Base-by-base conservation (phyloP, 2,797 vertebrate genomes). In the Oreonectes daqikongensis region DNA sequence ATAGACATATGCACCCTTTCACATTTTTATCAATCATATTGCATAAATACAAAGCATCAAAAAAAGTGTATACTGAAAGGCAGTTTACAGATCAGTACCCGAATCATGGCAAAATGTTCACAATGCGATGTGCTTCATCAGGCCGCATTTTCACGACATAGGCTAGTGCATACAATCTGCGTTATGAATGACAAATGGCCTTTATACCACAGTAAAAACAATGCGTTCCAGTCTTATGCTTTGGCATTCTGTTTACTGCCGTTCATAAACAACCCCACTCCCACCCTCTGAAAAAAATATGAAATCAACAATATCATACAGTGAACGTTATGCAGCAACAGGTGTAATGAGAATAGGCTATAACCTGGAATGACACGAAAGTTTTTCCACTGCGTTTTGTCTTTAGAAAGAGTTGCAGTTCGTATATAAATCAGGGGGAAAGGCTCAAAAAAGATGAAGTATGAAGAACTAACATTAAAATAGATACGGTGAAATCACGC, bases 1-100 rank as follows among this genome's bases (percentile, higher is more conserved):
- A 89, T 90, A 90, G 73, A 87, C 60, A 81, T 69, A 77, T 84
- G 69, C 86, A 87, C 82, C 81, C 75, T 85, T 90, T 91, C 90
- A 90, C 89, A 90, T 90, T 90, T 87, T 63, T 17, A 70, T 77
- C 46, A 82, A 79, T 81, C 68, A 81, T 83, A 85, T 84, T 83
- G 86, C 82, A 87, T 85, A 86, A 86, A 88, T 80, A 87, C 83
- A 85, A 84, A 83, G 81, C 70, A 77, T 79, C 69, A 72, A 72
- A 80, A 67, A 80, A 84, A 80, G 84, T 78, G 48, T 81, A 82
- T 81, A 82, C 63, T 61, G 69, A 74, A 81, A 82, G 78, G 69
- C 67, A 5, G 82, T 69, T 74, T 79, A 79, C 72, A 69, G 79
- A 89, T 89, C 87, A 89, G 90, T 85, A 90, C 86, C 88, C 88